A percentile compares a stretch with the other conserved stretches of the same genome.
Conservation (phyloP, 2,888 invertebrate genomes). For the Carpatolechia fugitivella region DNA sequence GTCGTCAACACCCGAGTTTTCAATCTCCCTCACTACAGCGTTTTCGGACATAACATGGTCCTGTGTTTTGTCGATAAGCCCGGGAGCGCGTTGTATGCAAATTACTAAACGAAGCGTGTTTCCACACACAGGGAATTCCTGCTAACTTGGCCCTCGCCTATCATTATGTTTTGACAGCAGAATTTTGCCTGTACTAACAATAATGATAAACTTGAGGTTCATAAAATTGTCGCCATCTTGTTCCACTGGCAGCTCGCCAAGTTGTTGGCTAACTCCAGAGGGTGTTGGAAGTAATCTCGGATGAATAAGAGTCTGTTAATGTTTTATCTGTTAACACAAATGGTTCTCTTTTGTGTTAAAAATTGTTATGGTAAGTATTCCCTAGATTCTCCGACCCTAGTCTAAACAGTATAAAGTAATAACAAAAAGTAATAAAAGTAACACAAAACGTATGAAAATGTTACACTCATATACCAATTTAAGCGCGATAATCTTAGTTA, state of each 20-base stretch:
- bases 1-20: not conserved
- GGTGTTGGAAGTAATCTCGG: not conserved
- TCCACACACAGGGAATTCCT: conserved; percentile 15
- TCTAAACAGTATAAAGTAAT: too few relatives aligned
- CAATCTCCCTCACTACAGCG: not conserved
- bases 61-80: conserved; percentile 15
- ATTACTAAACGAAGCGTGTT: conserved; percentile 29
- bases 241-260: conserved; percentile 2
- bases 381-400: too few relatives aligned
- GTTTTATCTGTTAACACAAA: too few relatives aligned
- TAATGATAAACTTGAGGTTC: conserved; percentile 15
- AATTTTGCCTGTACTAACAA: not conserved
- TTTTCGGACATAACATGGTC: not conserved
- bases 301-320: not conserved
- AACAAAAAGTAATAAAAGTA: not conserved
- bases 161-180: conserved; percentile 21
- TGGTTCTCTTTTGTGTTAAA: too few relatives aligned
- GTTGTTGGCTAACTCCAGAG: not conserved
- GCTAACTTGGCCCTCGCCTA: conserved; percentile 16
- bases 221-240: conserved; percentile 11
- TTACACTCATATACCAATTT: not conserved
- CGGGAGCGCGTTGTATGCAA: conserved; percentile 25
- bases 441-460: not conserved
- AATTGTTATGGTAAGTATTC: not conserved
- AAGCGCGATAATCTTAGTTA: not conserved